Base-by-base conservation (phyloP, 1,140 invertebrate genomes). In the Drosophila kanapiae region DNA sequence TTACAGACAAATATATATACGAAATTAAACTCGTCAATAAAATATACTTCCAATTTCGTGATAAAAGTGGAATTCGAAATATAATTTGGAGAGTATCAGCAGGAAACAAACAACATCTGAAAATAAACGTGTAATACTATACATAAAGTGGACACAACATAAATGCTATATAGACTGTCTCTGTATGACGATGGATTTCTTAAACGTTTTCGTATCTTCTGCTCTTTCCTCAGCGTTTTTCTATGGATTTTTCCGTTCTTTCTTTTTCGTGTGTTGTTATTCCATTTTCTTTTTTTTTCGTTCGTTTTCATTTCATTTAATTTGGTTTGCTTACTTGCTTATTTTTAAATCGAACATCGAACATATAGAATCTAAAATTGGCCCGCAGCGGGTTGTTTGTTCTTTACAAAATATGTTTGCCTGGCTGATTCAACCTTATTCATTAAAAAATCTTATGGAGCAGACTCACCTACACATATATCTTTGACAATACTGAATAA, bases 321-420 rank as follows among this genome's bases (percentile, higher is more conserved):
- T 85, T 78, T 69, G 59, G 62, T 84, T 81, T 31, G 51, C 59
- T 54, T 54, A 54, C 33, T 54, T 54, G 37, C 33, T 77, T 84
- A 84, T 84, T 84, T 84, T 81, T 84, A 84, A 85, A 84, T 62
- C 43, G 45, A 64, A 61, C 68, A 54, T 68, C 40, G 59, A 54
- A 78, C 43, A 58, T 84, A 84, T 78, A 78, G 42, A 77, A 57
- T 84, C 82, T 85, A 84, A 85, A 78, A 81, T 81, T 84, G 82
- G 78, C 67, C 37, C 60, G 31, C 54, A 61, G 37, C 71, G 49
- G 49, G 63, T 81, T 78, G 67, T 85, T 82, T 84, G 78, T 81
- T 77, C 56, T 61, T 85, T 74, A 85, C 78, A 84, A 78, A 81
- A 85, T 74, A 81, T 84, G 82, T 74, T 81, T 78, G 59, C 45